Evolutionary conservation across 2,888 invertebrate genomes (phyloP), one percentile per base, ranked within the genome.

Genomic region (Napeogenes sylphis): DNA sequence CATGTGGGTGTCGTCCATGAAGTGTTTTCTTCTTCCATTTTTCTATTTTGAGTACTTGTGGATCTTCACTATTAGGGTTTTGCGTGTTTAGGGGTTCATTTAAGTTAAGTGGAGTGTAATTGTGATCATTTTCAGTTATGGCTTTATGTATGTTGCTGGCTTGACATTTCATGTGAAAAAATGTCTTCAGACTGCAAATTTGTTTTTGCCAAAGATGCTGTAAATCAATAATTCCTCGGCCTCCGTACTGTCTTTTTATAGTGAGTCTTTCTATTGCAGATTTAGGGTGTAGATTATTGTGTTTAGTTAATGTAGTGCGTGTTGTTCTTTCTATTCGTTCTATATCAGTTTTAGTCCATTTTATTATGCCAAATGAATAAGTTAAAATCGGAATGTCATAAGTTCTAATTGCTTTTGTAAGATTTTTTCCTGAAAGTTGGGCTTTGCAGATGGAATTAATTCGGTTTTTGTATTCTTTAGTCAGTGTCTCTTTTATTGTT

Each of bases 231-330:
- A n/a, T n/a, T n/a, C 47, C 47, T 47, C 47, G n/a, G 4, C 47
- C 47, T 47, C 47, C 47, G 10, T 59, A 10, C 2, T 61, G 14
- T 57, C 67, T 53, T 58, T 64, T 64, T 4, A 62, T 51, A 2
- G 64, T 62, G 0, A 64, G 45, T 53, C 66, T 64, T 58, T 64
- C 58, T 64, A 60, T 58, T 45, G 65, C 64, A n/a, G 62, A 67
- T 60, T 67, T 64, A 4, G 62, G 62, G 10, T 67, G 64, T 45
- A 60, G 12, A 6, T 59, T 38, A 5, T 66, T 66, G 38, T 66
- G 61, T 58, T 60, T 63, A 2, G 66, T 63, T 2, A 59, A 57
- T 51, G 54, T 63, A 0, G 65, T 65, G 33, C 65, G 61, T 45
- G 65, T 62, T 1, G 3, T 47, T 46, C 56, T 30, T 62, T 70